phyloP scores from a whole-genome alignment of 2,797 vertebrate genomes.

The Threskiornis aethiopicus region DNA sequence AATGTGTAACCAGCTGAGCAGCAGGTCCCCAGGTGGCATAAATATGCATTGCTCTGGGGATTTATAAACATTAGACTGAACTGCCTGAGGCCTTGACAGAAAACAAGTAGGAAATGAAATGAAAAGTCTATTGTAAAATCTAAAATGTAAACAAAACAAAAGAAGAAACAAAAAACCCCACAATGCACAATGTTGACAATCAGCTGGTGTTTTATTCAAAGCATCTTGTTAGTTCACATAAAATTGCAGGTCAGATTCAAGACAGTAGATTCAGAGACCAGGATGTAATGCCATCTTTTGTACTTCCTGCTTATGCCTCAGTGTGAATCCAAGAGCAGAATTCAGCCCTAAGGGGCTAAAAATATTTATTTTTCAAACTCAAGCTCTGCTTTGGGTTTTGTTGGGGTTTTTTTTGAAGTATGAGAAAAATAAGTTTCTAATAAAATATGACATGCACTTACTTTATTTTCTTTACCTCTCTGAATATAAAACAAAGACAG shows the following conservation, averaged over 20 bases:
- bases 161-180: not conserved
- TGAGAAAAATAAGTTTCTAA: not conserved
- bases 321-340: not conserved
- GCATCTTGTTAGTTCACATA: not conserved
- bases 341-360: not conserved
- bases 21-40: not conserved
- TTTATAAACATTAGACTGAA: not conserved
- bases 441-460: not conserved
- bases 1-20: not conserved
- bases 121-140: not conserved
- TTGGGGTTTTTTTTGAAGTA: not conserved
- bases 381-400: not conserved
- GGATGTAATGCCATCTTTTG: not conserved
- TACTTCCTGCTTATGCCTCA: not conserved
- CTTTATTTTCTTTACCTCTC: conserved; percentile 13
- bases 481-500: not conserved
- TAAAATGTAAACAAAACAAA: not conserved
- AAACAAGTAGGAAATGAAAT: not conserved
- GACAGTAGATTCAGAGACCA: not conserved
- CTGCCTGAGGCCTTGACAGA: not conserved
- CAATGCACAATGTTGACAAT: not conserved
- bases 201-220: not conserved
- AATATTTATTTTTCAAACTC: not conserved
- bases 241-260: not conserved
- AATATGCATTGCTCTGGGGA: not conserved